Evolutionary conservation across 2,113 vertebrate species (phyloP).

Genomic region (Megaceryle maxima): DNA sequence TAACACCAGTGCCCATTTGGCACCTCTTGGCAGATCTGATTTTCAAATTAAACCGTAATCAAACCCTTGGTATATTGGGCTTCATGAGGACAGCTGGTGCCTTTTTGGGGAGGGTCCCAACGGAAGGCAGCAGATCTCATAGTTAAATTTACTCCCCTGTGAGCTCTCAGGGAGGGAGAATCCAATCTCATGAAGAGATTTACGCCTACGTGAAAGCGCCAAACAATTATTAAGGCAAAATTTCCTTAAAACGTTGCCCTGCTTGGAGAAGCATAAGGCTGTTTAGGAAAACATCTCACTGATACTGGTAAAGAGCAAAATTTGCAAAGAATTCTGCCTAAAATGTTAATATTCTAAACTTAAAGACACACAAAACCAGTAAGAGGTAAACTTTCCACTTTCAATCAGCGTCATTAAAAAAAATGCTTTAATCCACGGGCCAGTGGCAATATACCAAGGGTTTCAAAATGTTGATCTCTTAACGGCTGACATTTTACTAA

Average conservation of each 20-base stretch:
- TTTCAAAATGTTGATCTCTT: conserved; percentile 59
- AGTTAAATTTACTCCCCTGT: neutral
- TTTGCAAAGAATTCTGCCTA: conserved; percentile 47
- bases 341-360: neutral
- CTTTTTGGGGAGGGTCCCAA: neutral
- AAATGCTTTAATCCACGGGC: neutral
- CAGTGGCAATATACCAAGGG: conserved; percentile 83
- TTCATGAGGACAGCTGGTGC: neutral
- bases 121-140: neutral
- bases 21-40: conserved; percentile 74
- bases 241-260: neutral
- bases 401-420: neutral
- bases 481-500: conserved; percentile 43
- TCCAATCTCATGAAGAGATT: conserved; percentile 36
- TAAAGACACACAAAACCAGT: neutral
- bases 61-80: conserved; percentile 82
- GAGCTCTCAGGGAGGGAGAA: neutral
- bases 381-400: neutral
- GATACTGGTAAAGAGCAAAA: neutral
- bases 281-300: neutral
- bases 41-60: conserved; percentile 61
- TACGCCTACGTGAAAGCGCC: neutral
- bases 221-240: neutral
- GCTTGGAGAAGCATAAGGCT: neutral
- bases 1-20: conserved; percentile 80